These are phyloP conservation scores for Drepana falcataria DNA, from an alignment of 2,888 invertebrate genomes.

Conservation along the genomic window DNA sequence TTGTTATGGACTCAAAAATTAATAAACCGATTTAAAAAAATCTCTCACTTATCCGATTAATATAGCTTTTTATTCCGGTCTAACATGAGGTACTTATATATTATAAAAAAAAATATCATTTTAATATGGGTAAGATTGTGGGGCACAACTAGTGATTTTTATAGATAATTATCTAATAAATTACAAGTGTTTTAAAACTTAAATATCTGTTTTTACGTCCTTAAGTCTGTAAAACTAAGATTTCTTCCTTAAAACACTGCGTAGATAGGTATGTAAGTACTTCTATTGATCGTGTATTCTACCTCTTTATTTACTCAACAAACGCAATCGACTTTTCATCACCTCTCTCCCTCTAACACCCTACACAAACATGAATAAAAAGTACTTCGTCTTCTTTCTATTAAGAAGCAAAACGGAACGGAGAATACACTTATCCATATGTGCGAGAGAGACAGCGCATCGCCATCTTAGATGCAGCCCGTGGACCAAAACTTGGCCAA, in stretches of 20 bases:
- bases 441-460: constrained; percentile 46
- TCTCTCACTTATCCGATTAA: no score
- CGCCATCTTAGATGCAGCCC: constrained; percentile 76
- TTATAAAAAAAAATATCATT: no score
- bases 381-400: constrained; percentile 62
- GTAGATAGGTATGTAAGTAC: not conserved
- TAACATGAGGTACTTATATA: no score
- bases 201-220: no score
- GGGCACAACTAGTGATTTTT: no score
- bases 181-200: not conserved
- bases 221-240: no score
- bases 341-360: constrained; percentile 47
- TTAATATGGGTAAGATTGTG: no score
- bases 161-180: not conserved
- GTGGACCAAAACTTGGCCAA: constrained; percentile 75
- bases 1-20: no score
- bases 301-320: constrained; percentile 62
- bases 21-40: no score
- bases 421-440: constrained; percentile 21
- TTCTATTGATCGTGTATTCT: constrained; percentile 45
- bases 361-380: constrained; percentile 59
- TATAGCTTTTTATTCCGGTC: no score
- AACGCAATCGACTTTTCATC: constrained; percentile 54
- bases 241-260: not conserved
- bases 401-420: constrained; percentile 60